Base-by-base conservation (phyloP, 2,888 invertebrate species). In the Panopea generosa region DNA sequence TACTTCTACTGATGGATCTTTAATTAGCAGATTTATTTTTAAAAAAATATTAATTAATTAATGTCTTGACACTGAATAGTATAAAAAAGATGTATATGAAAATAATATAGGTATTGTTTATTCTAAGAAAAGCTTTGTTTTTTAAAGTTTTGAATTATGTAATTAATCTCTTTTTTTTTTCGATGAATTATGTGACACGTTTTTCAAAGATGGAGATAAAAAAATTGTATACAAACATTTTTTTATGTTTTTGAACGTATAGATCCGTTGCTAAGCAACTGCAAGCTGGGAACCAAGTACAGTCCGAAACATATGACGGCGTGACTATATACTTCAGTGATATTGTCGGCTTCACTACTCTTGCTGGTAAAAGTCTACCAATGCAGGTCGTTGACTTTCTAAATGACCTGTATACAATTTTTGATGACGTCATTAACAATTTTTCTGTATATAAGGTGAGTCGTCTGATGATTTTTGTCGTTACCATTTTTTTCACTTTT, bases 381-480 rank as follows among this genome's bases (percentile, higher is more conserved):
- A 69, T 84, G 66, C 93, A 97, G 96, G 97, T 99, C 89, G 98
- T 99, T 62, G 97, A 97, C 93, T 97, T 99, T 93, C 95, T 99
- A 77, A 99, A 99, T 94, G 98, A 98, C 93, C 95, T 99, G 91
- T 99, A 99, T 93, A 98, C 98, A 59, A 95, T 98, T 82, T 99
- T 99, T 93, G 99, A 99, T 93, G 95, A 96, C 89, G 97, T 98
- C 89, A 98, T 99, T 86, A 96, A 97, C 93, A 97, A 97, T 87
- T 99, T 98, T 92, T 97, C 98, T 92, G 99, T 99, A 52, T 99
- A 99, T 92, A 99, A 99, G 94, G 83, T 85, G 70, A 50, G 24
- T 27, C 22, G n/a, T n/a, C n/a, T n/a, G n/a, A n/a, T n/a, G n/a
- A 38, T 2, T 20, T 24, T 24, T 3, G 11, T 45, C 45, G 11